phyloP scores from a whole-genome alignment of 2,113 vertebrate species.

The Megatriorchis doriae region DNA sequence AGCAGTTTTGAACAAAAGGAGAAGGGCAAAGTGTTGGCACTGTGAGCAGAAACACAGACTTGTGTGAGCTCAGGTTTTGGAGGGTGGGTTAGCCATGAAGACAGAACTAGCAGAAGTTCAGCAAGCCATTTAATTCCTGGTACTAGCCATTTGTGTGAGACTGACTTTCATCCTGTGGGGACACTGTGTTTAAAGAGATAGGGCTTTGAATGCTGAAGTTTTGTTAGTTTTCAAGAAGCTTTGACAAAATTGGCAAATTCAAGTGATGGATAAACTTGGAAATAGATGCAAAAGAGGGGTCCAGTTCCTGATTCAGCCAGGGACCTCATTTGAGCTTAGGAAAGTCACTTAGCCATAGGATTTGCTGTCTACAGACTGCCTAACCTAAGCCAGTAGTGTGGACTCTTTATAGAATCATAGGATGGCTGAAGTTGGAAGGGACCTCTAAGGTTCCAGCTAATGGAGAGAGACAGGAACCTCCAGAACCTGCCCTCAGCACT shows the following conservation, averaged over 20 bases:
- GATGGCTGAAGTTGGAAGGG: neutral
- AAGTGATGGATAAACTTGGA: neutral
- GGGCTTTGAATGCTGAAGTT: neutral
- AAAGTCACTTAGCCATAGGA: neutral
- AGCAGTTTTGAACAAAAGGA: constrained; percentile 14
- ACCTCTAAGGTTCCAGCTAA: neutral
- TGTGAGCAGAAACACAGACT: neutral
- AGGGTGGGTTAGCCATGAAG: neutral
- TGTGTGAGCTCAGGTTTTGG: neutral
- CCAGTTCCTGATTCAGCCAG: neutral
- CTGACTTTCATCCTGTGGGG: neutral
- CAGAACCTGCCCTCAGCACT: neutral
- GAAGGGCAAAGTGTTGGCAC: neutral
- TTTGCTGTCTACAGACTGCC: neutral
- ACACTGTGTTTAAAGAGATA: neutral
- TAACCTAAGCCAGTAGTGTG: neutral
- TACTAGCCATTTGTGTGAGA: neutral
- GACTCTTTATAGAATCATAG: neutral
- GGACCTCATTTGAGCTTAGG: neutral
- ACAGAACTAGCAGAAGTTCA: neutral
- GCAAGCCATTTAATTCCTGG: neutral
- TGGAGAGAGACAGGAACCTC: neutral
- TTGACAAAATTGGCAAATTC: neutral
- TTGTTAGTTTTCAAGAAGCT: neutral
- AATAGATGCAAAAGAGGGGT: neutral